phyloP scores from a whole-genome alignment of 1,140 invertebrate genomes.

The Vanessa tameamea region DNA sequence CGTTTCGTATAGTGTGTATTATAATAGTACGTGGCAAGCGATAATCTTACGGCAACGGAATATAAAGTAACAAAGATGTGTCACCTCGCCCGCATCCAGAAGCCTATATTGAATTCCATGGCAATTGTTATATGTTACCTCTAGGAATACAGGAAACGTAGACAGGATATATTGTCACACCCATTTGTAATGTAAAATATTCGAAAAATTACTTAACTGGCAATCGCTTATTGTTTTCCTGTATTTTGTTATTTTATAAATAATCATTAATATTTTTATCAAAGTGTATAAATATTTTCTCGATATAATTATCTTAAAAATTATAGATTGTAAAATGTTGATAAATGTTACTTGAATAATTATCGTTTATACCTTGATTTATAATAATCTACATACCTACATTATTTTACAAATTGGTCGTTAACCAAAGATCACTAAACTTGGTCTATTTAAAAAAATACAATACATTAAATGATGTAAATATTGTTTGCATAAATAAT shows the following conservation, averaged over 20 bases:
- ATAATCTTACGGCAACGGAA: conserved; percentile 48
- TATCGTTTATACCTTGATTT: too few relatives aligned
- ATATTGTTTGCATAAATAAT: not conserved
- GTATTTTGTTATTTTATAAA: too few relatives aligned
- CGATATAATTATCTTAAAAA: too few relatives aligned
- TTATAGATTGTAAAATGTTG: too few relatives aligned
- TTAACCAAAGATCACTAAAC: too few relatives aligned
- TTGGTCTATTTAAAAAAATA: too few relatives aligned
- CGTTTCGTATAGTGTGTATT: conserved; percentile 18
- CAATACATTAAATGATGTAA: not conserved
- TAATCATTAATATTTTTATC: too few relatives aligned
- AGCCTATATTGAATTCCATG: conserved; percentile 63
- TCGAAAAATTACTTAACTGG: not conserved
- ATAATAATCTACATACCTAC: too few relatives aligned
- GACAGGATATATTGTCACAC: conserved; percentile 46
- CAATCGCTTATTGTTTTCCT: too few relatives aligned
- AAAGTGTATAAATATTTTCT: too few relatives aligned
- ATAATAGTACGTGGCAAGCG: conserved; percentile 40
- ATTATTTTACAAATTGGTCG: too few relatives aligned
- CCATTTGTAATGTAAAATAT: conserved; percentile 10
- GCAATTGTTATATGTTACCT: conserved; percentile 63
- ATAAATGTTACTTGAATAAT: too few relatives aligned
- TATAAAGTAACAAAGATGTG: conserved; percentile 49
- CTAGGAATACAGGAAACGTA: conserved; percentile 55
- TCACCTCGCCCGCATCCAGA: conserved; percentile 48